These are phyloP conservation scores for Cephus runcator DNA, from an alignment of 2,888 invertebrate genomes.

Conservation along the genomic window DNA sequence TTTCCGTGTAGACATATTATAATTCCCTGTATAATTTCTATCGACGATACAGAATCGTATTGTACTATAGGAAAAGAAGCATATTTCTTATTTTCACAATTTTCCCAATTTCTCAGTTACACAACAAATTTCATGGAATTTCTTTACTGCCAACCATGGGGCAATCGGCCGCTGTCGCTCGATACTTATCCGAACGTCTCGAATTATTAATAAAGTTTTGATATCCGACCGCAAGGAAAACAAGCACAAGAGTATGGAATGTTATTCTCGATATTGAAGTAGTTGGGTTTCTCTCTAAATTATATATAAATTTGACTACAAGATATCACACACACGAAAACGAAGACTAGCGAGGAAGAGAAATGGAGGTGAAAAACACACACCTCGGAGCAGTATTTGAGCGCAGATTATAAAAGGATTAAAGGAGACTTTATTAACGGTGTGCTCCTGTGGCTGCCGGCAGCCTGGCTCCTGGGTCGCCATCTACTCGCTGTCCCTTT, in stretches of 20 bases:
- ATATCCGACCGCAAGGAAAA: neutral
- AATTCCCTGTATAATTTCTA: neutral
- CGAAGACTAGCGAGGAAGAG: neutral
- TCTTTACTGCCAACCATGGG: neutral
- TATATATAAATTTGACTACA: neutral
- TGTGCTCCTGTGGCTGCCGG: neutral
- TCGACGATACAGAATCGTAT: neutral
- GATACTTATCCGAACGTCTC: neutral
- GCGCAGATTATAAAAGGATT: conserved; percentile 25
- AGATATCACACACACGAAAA: neutral
- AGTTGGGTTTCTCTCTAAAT: neutral
- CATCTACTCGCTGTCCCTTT: conserved; percentile 28
- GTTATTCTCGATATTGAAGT: neutral
- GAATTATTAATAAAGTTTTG: neutral
- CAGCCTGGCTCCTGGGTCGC: neutral
- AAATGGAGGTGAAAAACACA: neutral
- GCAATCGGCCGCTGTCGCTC: neutral
- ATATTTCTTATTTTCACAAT: neutral
- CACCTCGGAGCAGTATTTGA: conserved; percentile 14
- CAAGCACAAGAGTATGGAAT: neutral
- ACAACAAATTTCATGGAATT: neutral
- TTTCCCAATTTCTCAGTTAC: neutral
- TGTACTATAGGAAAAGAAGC: neutral
- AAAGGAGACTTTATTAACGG: conserved; percentile 30
- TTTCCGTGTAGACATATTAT: no score